Evolutionary conservation across 2,888 invertebrate genomes (phyloP), one percentile per base, ranked within the genome.

Genomic region (Chorisops tibialis): DNA sequence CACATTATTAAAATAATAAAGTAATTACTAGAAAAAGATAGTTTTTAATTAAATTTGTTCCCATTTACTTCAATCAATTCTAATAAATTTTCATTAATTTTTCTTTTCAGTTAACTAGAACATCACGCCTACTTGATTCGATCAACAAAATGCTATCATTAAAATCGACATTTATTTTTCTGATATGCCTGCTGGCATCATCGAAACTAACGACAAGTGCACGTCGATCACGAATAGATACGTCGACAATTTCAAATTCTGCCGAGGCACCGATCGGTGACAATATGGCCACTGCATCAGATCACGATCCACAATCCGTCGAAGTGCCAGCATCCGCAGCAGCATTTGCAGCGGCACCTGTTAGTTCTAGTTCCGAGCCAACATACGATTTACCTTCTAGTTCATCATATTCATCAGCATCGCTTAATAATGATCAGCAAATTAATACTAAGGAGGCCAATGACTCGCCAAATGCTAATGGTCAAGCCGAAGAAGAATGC

Each of bases 401-500:
- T 30, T 43, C 56, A n/a, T 21, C 39, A 11, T 38, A 39, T 52
- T 63, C 67, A 64, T 30, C 63, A 58, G 59, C 51, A 37, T 50
- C 61, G 18, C 16, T 14, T n/a, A 50, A 35, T 35, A 22, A 48
- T 48, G 22, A 22, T 48, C 48, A 48, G 19, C 21, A 12, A 22
- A n/a, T 18, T 41, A 50, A 65, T 64, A 41, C 39, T 12, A 59
- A 47, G 16, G 62, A 62, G 37, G 58, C 59, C 41, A 59, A 50
- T 47, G 63, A 63, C 45, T 49, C 59, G 6, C 47, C 51, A 22
- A 62, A 58, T 58, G 58, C 48, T 16, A 58, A 58, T 68, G 68
- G 63, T 65, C 68, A 62, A 62, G 65, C 66, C 54, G 77, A 77
- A 65, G 91, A 90, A 73, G 91, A 91, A 78, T 92, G 92, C 77